phyloP scores from a whole-genome alignment of 35 echinoderm and acorn worm genomes.

The Ptychodera flava region DNA sequence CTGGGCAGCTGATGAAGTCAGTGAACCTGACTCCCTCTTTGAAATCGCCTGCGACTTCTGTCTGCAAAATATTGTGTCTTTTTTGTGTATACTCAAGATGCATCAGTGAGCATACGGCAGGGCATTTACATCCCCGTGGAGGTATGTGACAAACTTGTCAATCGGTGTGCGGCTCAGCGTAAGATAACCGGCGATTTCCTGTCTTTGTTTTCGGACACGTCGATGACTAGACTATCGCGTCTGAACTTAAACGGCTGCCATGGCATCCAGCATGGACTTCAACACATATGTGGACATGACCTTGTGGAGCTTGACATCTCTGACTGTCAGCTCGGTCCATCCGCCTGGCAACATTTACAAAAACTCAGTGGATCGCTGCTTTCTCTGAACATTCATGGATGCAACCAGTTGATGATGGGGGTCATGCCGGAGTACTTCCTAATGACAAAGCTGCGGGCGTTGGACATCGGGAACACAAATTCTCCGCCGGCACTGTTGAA shows the following conservation, averaged over 20 bases:
- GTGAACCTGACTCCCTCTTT: not conserved
- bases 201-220: slow-evolving; percentile 51
- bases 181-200: slow-evolving; percentile 29
- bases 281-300: slow-evolving; percentile 45
- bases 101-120: slow-evolving; percentile 26
- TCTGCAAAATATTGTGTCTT: too few relatives aligned
- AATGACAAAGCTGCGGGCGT: slow-evolving; percentile 41
- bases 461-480: slow-evolving; percentile 74
- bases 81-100: too few relatives aligned
- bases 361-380: slow-evolving; percentile 41
- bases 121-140: slow-evolving; percentile 43
- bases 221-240: slow-evolving; percentile 38
- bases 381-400: slow-evolving; percentile 22
- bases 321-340: slow-evolving; percentile 39
- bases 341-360: slow-evolving; percentile 42
- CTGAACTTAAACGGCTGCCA: slow-evolving; percentile 47
- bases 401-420: not conserved
- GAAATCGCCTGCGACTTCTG: not conserved
- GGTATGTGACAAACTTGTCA: slow-evolving; percentile 64
- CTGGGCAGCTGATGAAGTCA: too few relatives aligned
- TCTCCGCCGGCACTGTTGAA: slow-evolving; percentile 56
- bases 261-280: slow-evolving; percentile 39
- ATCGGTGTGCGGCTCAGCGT: slow-evolving; percentile 12
- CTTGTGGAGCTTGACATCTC: slow-evolving; percentile 63
- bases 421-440: slow-evolving; percentile 41